These are phyloP conservation scores for Loris lydekkerianus DNA, from an alignment of 2,797 vertebrate species.

Conservation along the genomic window DNA sequence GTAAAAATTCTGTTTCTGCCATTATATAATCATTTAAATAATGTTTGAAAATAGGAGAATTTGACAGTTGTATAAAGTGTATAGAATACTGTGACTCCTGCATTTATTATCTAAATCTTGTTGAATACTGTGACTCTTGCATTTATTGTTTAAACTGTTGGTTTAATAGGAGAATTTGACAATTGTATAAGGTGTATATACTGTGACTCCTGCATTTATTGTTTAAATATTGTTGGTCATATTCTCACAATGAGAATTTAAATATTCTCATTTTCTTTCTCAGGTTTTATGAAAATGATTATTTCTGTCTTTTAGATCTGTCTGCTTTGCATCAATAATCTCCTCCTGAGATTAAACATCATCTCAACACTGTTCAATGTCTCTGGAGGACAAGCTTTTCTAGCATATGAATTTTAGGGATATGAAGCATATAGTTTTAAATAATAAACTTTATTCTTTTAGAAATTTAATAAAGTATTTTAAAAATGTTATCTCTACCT, in stretches of 20 bases:
- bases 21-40: conserved; percentile 12
- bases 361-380: background rate
- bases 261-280: background rate
- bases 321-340: background rate
- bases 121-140: background rate
- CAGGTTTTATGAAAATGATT: background rate
- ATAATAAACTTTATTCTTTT: background rate
- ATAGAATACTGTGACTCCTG: background rate
- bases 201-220: background rate
- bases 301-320: background rate
- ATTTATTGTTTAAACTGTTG: too few relatives aligned
- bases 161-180: background rate
- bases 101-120: background rate
- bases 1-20: background rate
- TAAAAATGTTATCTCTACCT: background rate
- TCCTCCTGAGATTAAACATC: background rate
- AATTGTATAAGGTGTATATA: background rate
- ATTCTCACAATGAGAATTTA: background rate
- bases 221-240: background rate
- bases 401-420: background rate
- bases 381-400: background rate
- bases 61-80: background rate
- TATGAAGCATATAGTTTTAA: background rate
- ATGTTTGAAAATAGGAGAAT: background rate
- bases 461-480: background rate